Evolutionary conservation across 37 sponge, comb jelly and placozoan species (phyloP), one percentile per base, ranked within the genome.

Genomic region (Axinella damicornis): DNA sequence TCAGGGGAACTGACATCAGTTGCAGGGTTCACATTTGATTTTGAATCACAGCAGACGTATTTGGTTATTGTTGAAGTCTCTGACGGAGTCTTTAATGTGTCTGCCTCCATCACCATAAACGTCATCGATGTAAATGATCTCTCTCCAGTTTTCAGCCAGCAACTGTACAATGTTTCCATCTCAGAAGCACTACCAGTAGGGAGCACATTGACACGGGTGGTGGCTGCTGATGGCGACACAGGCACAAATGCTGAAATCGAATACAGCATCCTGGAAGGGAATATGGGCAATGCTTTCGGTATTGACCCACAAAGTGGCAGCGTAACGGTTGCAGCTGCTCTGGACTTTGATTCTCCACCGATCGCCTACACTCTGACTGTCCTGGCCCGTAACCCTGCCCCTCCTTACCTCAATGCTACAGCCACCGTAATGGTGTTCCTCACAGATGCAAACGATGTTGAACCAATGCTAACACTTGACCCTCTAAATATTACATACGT

Each of bases 381-480:
- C 25, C 32, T 71, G n/a, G 92, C 86, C 22, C 53, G 65, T 15
- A 85, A 92, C 67, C 53, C 71, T 22, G 66, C 32, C 30, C 74
- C 82, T 38, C 95, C 95, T 22, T 34, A 41, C 27, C 66, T 62
- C 21, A 76, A n/a, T 17, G 46, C 58, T 14, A 65, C 73, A 31
- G 77, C 79, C 33, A 79, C 55, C 0, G 79, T 95, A 34, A 71
- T 21, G 0, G 74, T 95, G 27, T 19, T 18, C 19, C 57, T 92
- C 19, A 32, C 71, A 4, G 83, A 95, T 86, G 69, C 76, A 15
- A 95, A 95, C 72, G 95, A 95, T 60, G 30, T 86, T 2, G 35
- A 37, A 33, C 92, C 95, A 30, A 53, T 77, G 24, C 34, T 93
- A 33, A 64, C 38, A 21, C 57, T 81, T 22, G 71, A 34, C 58